These are phyloP conservation scores for Echeneis naucrates DNA, from an alignment of 2,797 vertebrate genomes.

Conservation along the genomic window DNA sequence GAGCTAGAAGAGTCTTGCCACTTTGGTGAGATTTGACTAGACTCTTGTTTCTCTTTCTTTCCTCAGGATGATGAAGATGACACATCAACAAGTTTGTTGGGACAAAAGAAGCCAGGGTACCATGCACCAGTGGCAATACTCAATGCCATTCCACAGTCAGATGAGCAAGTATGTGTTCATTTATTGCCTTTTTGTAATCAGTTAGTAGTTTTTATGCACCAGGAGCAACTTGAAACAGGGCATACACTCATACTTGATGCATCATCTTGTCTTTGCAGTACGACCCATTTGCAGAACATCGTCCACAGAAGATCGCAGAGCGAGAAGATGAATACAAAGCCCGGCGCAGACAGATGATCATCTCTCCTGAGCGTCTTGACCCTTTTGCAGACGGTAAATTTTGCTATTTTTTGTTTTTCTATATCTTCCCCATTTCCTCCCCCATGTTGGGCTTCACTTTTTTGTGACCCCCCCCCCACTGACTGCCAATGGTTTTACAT, in stretches of 20 bases:
- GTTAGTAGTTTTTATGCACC: background rate
- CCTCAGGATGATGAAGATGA: conserved; percentile 95
- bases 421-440: conserved; percentile 52
- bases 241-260: background rate
- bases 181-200: background rate
- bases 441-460: conserved; percentile 60
- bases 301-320: conserved; percentile 96
- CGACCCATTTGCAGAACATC: conserved; percentile 98
- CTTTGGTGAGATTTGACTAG: conserved; percentile 61
- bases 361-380: conserved; percentile 98
- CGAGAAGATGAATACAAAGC: conserved; percentile 99
- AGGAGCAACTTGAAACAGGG: no score
- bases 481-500: conserved; percentile 59
- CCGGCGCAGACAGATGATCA: conserved; percentile 97
- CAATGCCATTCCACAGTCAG: conserved; percentile 97
- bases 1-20: conserved; percentile 68
- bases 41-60: conserved; percentile 48
- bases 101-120: conserved; percentile 97
- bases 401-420: conserved; percentile 49
- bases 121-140: conserved; percentile 97
- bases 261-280: conserved; percentile 82
- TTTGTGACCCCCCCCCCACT: conserved; percentile 51
- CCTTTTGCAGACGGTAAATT: conserved; percentile 99
- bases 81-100: conserved; percentile 93
- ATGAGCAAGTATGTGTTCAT: conserved; percentile 89